Evolutionary conservation across 1,140 invertebrate genomes (phyloP), one percentile per base, ranked within the genome.

Genomic region (Palaemon carinicauda): DNA sequence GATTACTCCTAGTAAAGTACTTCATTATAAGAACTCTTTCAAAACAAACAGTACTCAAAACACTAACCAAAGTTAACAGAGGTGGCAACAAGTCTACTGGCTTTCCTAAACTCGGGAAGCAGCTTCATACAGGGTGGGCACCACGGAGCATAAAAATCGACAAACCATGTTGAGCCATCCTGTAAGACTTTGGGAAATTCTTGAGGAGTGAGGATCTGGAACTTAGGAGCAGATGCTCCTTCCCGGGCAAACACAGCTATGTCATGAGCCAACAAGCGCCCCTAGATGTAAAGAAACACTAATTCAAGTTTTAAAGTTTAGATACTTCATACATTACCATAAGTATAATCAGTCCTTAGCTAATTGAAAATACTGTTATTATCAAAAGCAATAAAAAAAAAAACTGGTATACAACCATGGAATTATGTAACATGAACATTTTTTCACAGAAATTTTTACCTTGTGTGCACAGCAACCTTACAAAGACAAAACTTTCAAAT

Each of bases 121-220:
- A 96, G 92, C 82, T 93, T 92, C 91, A 95, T 93, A 90, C 96
- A 97, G 0, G 96, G 95, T n/a, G 95, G 95, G 92, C 96, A 97
- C 95, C 95, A 96, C 89, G 96, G 95, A 5, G 95, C 95, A 92
- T 95, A 96, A 92, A 96, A 96, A 90, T 96, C 95, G 33, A 96
- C 93, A 90, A 96, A 94, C 95, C 88, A 89, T 90, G 92, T 92
- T 91, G 87, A 91, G 91, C 80, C 91, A 84, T 90, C 91, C 77
- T 89, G 90, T 12, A 90, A 80, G 91, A 90, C 89, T 79, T 92
- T 91, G 21, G 93, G 91, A 89, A 95, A 94, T 88, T 95, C 93
- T 15, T 92, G 91, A 4, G 93, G 93, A 3, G 93, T 93, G n/a
- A 96, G 29, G 77, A 86, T 86, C 24, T 79, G 84, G 53, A 86